Percentiles rank a stretch among this genome's conserved stretches.
These are phyloP conservation scores for Drosophila maculinotata DNA, from an alignment of 2,888 invertebrate species.

Conservation along the genomic window DNA sequence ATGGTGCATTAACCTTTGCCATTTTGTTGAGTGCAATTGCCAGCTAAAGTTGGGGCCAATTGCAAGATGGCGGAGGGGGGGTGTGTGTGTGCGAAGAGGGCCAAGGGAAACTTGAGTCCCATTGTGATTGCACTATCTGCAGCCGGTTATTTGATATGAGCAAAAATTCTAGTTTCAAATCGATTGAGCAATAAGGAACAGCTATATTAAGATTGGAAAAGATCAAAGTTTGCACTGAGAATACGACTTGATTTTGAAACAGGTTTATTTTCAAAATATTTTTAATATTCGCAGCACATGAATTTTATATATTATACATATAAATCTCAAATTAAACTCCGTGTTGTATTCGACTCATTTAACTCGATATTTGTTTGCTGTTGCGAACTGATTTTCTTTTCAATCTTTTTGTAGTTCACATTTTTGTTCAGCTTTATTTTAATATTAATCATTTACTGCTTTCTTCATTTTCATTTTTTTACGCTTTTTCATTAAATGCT, in stretches of 20 bases:
- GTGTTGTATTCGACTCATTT: too few species aligned
- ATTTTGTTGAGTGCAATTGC: slow-evolving; percentile 48
- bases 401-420: neutral
- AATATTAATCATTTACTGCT: slow-evolving; percentile 7
- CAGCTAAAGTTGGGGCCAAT: slow-evolving; percentile 7
- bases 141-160: slow-evolving; percentile 1
- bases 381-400: too few species aligned
- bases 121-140: slow-evolving; percentile 36
- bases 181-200: too few species aligned
- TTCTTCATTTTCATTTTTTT: slow-evolving; percentile 20
- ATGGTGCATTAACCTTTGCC: slow-evolving; percentile 73
- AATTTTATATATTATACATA: too few species aligned
- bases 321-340: too few species aligned
- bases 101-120: slow-evolving; percentile 7
- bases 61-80: neutral
- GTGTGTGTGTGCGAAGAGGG: too few species aligned
- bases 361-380: neutral
- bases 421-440: neutral
- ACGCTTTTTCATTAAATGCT: slow-evolving; percentile 10
- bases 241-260: neutral
- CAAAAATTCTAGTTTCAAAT: too few species aligned
- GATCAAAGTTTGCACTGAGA: too few species aligned
- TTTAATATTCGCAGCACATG: too few species aligned
- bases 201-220: too few species aligned
- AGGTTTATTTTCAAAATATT: too few species aligned